A percentile compares a stretch with the other conserved stretches of the same genome.
These are phyloP conservation scores for Gila robusta DNA, from an alignment of 2,797 vertebrate genomes.

Conservation along the genomic window DNA sequence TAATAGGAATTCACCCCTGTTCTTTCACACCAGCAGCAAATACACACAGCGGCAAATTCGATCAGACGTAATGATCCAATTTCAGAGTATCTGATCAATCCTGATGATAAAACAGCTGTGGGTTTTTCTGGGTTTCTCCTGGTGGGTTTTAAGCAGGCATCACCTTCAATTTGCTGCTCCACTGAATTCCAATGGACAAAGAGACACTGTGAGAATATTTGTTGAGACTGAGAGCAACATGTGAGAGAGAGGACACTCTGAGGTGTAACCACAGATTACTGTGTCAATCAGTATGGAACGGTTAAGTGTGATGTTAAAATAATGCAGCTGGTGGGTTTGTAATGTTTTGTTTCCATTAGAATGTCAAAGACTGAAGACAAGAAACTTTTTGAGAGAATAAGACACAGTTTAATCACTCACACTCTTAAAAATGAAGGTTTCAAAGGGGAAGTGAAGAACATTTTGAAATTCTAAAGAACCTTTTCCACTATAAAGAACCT, in stretches of 20 bases:
- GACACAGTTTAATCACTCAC: background rate
- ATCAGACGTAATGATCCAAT: slow-evolving; percentile 57
- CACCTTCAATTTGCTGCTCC: slow-evolving; percentile 75
- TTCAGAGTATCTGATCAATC: slow-evolving; percentile 65
- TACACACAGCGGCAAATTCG: slow-evolving; percentile 29
- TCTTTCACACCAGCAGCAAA: slow-evolving; percentile 20
- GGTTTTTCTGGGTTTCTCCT: slow-evolving; percentile 64
- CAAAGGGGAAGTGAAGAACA: no score
- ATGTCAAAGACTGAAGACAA: background rate
- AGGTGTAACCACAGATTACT: slow-evolving; percentile 40
- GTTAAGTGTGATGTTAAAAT: slow-evolving; percentile 52
- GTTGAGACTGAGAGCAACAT: slow-evolving; percentile 75
- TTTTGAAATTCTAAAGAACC: no score
- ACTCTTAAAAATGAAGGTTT: no score
- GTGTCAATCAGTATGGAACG: slow-evolving; percentile 44
- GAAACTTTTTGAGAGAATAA: background rate
- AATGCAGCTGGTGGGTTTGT: slow-evolving; percentile 18
- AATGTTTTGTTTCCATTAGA: slow-evolving; percentile 21
- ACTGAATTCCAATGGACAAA: slow-evolving; percentile 76
- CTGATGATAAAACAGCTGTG: slow-evolving; percentile 36
- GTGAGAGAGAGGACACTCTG: slow-evolving; percentile 55
- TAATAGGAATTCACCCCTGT: slow-evolving; percentile 50
- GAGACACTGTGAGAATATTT: slow-evolving; percentile 72
- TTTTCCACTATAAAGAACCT: no score
- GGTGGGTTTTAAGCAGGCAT: slow-evolving; percentile 63